A percentile compares a stretch with the other conserved stretches of the same genome.
phyloP scores from a whole-genome alignment of 2,888 invertebrate genomes.

The Timema podura region DNA sequence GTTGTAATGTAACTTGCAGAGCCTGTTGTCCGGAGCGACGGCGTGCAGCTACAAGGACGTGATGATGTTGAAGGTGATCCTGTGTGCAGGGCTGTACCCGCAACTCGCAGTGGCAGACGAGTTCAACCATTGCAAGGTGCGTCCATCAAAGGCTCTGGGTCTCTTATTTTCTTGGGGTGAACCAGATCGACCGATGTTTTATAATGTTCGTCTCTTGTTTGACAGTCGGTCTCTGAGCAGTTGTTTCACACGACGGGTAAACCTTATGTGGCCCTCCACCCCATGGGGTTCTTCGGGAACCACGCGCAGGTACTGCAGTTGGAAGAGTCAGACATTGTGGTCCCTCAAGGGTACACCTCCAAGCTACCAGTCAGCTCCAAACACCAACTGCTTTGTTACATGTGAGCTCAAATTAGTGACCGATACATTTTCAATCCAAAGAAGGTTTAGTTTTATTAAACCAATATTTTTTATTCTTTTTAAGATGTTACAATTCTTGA shows the following conservation, averaged over 20 bases:
- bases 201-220: slow-evolving; percentile 27
- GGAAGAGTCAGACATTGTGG: slow-evolving; percentile 67
- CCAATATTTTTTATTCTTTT: too few species aligned
- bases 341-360: slow-evolving; percentile 62
- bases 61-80: slow-evolving; percentile 69
- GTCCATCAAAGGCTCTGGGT: neutral
- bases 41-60: slow-evolving; percentile 64
- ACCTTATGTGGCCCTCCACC: slow-evolving; percentile 86
- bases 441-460: too few species aligned
- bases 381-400: slow-evolving; percentile 83
- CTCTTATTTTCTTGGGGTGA: neutral
- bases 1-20: slow-evolving; percentile 39
- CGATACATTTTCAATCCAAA: too few species aligned
- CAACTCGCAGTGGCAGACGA: slow-evolving; percentile 94
- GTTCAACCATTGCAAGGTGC: slow-evolving; percentile 82
- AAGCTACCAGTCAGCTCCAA: slow-evolving; percentile 70
- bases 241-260: slow-evolving; percentile 83
- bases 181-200: too few species aligned
- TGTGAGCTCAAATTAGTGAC: slow-evolving; percentile 55
- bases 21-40: slow-evolving; percentile 59
- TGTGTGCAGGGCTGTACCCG: slow-evolving; percentile 92
- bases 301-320: slow-evolving; percentile 75
- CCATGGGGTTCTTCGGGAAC: slow-evolving; percentile 82
- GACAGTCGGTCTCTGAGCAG: slow-evolving; percentile 69
- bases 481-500: neutral